Evolutionary conservation across 2,888 invertebrate species (phyloP), one percentile per base, ranked within the genome.

Genomic region (Tuta absoluta): DNA sequence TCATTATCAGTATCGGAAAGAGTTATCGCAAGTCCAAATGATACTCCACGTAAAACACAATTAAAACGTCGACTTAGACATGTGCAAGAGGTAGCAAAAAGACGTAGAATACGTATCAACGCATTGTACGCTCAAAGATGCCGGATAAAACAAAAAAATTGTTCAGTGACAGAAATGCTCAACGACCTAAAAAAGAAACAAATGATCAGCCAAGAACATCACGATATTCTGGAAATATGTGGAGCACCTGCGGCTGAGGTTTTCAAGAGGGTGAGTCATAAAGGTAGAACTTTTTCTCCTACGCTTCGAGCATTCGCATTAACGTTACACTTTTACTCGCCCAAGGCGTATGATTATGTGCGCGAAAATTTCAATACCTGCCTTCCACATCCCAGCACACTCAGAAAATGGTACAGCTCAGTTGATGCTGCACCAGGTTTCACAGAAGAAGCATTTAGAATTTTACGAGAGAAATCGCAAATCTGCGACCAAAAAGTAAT

Each of bases 201-300:
- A 51, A 19, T 51, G 21, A 51, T 21, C 2, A 51, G 21, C 12
- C 51, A 51, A 51, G 51, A 51, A 21, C 51, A 51, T 21, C 2
- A 23, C 10, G 51, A 51, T 21, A 51, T 51, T 21, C 51, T 51
- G n/a, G 51, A 51, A 51, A 51, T 51, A 21, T 51, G 51, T 51
- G 23, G 51, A 7, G 51, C 23, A 51, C 10, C 51, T 51, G 51
- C 51, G 11, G 51, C 23, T 51, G 51, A 51, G 17, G 1, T 51
- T 2, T 21, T 51, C 51, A 51, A 51, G 10, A 51, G 51, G n/a
- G 3, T 49, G 17, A 49, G 5, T 10, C 41, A 10, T 14, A 41
- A 41, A 41, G 41, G 41, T 11, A 41, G 14, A 14, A 41, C 11
- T 11, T 41, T 14, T 41, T 41, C 41, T 14, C 41, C 41, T 14